Base-by-base conservation (phyloP, 2,797 vertebrate species). In the Sciurus carolinensis region DNA sequence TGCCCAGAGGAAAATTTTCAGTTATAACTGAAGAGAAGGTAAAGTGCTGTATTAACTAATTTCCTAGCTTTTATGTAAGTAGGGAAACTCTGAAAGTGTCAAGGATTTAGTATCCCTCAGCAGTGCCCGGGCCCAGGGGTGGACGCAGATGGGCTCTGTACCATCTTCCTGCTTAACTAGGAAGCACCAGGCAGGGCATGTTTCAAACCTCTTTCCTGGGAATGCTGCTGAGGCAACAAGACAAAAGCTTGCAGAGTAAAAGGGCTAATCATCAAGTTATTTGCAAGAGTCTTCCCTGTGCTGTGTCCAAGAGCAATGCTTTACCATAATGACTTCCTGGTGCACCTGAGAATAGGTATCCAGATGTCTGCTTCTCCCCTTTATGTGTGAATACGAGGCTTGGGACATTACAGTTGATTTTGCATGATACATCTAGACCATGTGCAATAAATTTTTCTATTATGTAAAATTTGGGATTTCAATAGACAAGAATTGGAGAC, bases 11-110 rank as follows among this genome's bases (percentile, higher is more conserved):
- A 95, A 94, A 83, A 96, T 77, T 42, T 96, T 87, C 81, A 83
- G 76, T 85, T 93, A 57, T 59, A 92, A 83, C 50, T 22, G 87
- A 94, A 83, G 73, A 80, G 93, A 97, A 87, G 73, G 36, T 76
- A 71, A 94, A 92, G 82, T 71, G 64, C 52, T 69, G 52, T 64
- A 90, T 97, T 92, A 94, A 93, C 94, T 88, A 84, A 95, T 95
- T 92, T 96, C 83, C 92, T 50, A 76, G 76, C 69, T 95, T 96
- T 96, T 85, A 52, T 2, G 0, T 82, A 95, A 80, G 71, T 71
- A 50, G 91, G 20, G 95, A 95, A 87, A 17, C 44, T 50, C 85
- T 3, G 36, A 71, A 97, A 66, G 22, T 67, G 62, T 82, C 73
- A 83, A 47, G 84, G 89, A 82, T 96, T 95, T 96, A 85, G 57